Percentiles rank a stretch among this genome's conserved stretches.
These are phyloP conservation scores for Papilio aristodemus DNA, from an alignment of 1,140 invertebrate genomes.

Conservation along the genomic window DNA sequence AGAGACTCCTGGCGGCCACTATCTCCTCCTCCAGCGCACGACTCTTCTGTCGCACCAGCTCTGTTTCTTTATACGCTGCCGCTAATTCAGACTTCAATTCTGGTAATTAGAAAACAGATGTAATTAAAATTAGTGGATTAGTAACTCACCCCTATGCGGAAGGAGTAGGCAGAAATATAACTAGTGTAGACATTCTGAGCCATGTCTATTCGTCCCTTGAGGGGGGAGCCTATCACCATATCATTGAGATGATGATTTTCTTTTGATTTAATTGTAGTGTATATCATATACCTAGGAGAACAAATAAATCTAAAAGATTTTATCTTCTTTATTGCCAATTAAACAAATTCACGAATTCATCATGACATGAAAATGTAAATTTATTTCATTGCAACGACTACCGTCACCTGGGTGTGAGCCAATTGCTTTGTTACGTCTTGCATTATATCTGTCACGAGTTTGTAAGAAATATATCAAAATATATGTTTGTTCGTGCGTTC, in stretches of 20 bases:
- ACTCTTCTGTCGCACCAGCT: conserved; percentile 70
- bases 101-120: conserved; percentile 46
- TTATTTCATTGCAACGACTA: background rate
- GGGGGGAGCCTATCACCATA: too few species aligned
- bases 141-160: too few species aligned
- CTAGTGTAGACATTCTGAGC: too few species aligned
- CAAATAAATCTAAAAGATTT: too few species aligned
- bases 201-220: too few species aligned
- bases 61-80: conserved; percentile 75
- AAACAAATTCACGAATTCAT: background rate
- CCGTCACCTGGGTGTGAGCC: background rate
- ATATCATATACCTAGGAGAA: too few species aligned
- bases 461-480: background rate
- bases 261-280: too few species aligned
- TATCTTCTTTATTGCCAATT: background rate
- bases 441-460: background rate
- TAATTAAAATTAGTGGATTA: too few species aligned
- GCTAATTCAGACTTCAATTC: conserved; percentile 74
- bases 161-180: too few species aligned
- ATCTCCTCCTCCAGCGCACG: conserved; percentile 71
- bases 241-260: too few species aligned
- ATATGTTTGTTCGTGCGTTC: background rate
- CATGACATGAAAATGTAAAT: background rate
- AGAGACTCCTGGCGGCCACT: conserved; percentile 66
- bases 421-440: background rate